phyloP scores from a whole-genome alignment of 2,797 vertebrate species.

The Ptychadena robeensis region DNA sequence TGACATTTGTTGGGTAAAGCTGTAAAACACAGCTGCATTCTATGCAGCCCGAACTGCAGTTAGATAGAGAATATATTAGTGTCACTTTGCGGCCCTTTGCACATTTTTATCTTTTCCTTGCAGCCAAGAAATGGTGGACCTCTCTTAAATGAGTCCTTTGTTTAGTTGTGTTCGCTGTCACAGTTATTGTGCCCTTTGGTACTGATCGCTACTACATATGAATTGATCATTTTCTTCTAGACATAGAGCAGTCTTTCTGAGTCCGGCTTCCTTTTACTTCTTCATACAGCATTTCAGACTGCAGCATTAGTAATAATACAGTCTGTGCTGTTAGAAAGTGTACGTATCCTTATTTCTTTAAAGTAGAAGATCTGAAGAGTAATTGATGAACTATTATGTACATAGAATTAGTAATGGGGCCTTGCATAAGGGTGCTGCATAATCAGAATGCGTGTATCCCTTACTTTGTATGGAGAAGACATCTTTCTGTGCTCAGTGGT shows the following conservation, averaged over 20 bases:
- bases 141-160: constrained; percentile 39
- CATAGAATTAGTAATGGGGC: neutral
- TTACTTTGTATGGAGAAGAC: neutral
- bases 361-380: neutral
- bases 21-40: neutral
- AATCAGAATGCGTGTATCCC: neutral
- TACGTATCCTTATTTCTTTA: neutral
- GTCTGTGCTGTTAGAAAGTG: neutral
- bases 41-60: neutral
- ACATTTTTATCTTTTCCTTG: constrained; percentile 6
- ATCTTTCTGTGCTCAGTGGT: neutral
- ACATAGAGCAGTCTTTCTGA: constrained; percentile 1
- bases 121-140: constrained; percentile 21
- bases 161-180: constrained; percentile 19
- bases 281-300: neutral
- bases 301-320: neutral
- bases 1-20: constrained; percentile 3
- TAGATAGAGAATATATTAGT: constrained; percentile 20
- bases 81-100: neutral
- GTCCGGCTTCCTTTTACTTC: neutral
- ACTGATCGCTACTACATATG: constrained; percentile 4
- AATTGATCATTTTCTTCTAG: constrained; percentile 33
- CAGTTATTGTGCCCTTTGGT: constrained; percentile 23
- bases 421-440: neutral
- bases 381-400: neutral